These are phyloP conservation scores for Meriones psammophilus DNA, from an alignment of 2,797 vertebrate species.

Conservation along the genomic window DNA sequence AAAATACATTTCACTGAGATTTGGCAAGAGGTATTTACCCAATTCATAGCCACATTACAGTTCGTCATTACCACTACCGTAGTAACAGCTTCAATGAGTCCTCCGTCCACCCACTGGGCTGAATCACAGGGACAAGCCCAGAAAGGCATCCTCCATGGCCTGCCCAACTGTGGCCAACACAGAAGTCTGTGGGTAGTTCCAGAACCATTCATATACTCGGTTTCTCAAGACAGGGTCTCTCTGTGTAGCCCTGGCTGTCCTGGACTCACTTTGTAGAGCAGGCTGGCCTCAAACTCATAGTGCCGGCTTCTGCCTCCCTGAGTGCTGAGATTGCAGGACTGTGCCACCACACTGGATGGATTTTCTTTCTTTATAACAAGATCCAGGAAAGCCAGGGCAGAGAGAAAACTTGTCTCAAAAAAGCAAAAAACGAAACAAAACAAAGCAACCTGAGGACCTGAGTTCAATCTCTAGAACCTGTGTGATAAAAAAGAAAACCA, in stretches of 20 bases:
- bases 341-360: no score
- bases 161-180: not conserved
- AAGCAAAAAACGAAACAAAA: no score
- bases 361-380: not conserved
- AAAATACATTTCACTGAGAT: not conserved
- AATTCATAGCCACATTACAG: not conserved
- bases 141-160: not conserved
- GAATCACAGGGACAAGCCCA: conserved; percentile 13
- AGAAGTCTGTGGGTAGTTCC: not conserved
- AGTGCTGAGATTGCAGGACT: no score
- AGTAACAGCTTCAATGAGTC: not conserved
- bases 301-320: no score
- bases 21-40: not conserved
- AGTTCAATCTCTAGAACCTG: not conserved
- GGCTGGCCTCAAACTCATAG: no score
- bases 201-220: not conserved
- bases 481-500: not conserved
- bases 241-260: no score
- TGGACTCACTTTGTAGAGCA: no score
- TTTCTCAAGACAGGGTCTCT: no score
- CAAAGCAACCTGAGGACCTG: not conserved
- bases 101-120: not conserved
- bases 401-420: not conserved
- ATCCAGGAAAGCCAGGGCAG: not conserved
- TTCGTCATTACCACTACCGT: not conserved